Conservation (phyloP, 2,797 vertebrate genomes). For the Monodelphis domestica region DNA sequence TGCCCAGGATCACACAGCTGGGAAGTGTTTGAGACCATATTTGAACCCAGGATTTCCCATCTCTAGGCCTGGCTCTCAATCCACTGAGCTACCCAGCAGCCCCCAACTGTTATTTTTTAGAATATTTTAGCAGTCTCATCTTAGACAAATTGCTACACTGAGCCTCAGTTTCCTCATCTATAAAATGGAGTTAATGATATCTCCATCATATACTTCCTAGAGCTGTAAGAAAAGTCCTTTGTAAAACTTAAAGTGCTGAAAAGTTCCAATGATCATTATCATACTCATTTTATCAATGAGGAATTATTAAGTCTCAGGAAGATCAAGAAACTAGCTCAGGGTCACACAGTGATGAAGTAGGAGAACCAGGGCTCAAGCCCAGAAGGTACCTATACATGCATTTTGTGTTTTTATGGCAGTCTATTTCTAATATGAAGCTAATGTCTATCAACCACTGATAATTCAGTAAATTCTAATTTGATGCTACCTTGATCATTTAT, state of each 20-base stretch:
- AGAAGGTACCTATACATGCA: background rate
- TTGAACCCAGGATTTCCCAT: too few relatives aligned
- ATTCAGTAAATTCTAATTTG: conserved; percentile 32
- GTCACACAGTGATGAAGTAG: background rate
- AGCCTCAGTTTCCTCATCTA: background rate
- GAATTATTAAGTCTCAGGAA: background rate
- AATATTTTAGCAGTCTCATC: background rate
- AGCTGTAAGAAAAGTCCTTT: background rate
- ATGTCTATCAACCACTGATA: background rate
- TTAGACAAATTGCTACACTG: background rate
- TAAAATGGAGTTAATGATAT: background rate
- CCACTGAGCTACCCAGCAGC: too few relatives aligned
- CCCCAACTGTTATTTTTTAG: background rate
- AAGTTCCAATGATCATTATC: background rate
- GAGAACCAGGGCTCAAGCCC: background rate
- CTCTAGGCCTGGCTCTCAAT: too few relatives aligned
- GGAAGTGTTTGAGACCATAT: too few relatives aligned
- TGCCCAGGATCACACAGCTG: too few relatives aligned
- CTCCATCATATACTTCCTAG: background rate
- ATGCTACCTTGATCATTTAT: conserved; percentile 9
- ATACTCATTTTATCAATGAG: background rate
- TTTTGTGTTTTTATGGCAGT: background rate
- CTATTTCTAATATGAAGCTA: background rate
- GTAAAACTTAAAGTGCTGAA: background rate
- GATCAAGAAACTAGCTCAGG: background rate